Evolutionary conservation across 2,113 vertebrate species (phyloP).

Genomic region (Rana temporaria): DNA sequence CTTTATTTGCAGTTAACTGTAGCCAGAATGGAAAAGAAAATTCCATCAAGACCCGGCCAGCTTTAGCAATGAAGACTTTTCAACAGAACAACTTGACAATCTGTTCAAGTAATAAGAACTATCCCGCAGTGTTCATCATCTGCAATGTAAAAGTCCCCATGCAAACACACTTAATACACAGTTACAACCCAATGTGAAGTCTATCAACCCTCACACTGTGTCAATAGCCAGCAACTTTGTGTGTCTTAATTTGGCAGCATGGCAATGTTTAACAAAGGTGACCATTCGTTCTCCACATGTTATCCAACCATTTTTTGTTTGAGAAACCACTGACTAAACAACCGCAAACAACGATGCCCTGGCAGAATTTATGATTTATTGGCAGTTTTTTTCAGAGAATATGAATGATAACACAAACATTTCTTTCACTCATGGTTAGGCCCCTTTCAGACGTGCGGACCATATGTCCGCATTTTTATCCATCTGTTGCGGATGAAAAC

Average conservation of each 20-base stretch:
- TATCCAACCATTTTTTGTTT: background rate
- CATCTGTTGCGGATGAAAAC: too few relatives aligned
- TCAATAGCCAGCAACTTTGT: slow-evolving; percentile 6
- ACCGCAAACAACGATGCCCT: too few relatives aligned
- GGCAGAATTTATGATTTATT: too few relatives aligned
- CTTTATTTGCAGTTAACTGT: slow-evolving; percentile 21
- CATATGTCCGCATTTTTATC: too few relatives aligned
- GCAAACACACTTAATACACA: slow-evolving; percentile 40
- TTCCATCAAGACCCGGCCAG: slow-evolving; percentile 1
- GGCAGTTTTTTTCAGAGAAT: too few relatives aligned
- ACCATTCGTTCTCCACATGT: background rate
- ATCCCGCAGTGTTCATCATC: background rate
- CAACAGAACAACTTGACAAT: slow-evolving; percentile 11
- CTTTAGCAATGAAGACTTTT: slow-evolving; percentile 7
- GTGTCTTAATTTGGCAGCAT: background rate
- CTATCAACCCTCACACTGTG: slow-evolving; percentile 13
- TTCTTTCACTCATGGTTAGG: too few relatives aligned
- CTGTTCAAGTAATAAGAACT: background rate
- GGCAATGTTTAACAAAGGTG: slow-evolving; percentile 7
- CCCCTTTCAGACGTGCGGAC: too few relatives aligned
- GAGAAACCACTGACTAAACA: too few relatives aligned
- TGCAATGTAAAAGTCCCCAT: slow-evolving; percentile 1
- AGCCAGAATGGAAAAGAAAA: slow-evolving; percentile 23
- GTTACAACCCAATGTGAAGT: slow-evolving; percentile 14
- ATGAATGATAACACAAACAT: too few relatives aligned